phyloP scores from a whole-genome alignment of 2,888 invertebrate genomes.

The Trypoxylon attenuatum region DNA sequence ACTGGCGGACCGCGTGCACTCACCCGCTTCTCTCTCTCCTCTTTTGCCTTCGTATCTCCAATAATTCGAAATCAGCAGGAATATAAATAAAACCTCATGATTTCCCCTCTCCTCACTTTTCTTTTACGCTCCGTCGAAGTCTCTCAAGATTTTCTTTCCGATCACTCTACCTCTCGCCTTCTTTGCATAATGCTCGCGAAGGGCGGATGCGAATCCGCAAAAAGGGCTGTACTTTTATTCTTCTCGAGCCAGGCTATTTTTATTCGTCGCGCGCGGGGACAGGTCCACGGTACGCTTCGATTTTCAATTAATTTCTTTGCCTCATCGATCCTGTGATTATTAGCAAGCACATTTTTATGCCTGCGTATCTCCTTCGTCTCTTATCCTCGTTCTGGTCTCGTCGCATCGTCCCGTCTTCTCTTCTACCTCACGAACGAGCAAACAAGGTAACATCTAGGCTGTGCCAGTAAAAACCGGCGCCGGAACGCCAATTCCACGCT shows the following conservation, averaged over 20 bases:
- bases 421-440: too few species aligned
- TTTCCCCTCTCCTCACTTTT: neutral
- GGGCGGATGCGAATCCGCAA: neutral
- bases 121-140: neutral
- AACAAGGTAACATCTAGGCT: conserved; percentile 21
- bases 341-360: too few species aligned
- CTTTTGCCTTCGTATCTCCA: conserved; percentile 42
- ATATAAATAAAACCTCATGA: conserved; percentile 53
- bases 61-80: conserved; percentile 61
- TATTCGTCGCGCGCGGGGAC: too few species aligned
- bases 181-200: neutral
- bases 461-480: neutral
- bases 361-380: too few species aligned
- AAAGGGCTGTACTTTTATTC: neutral
- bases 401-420: too few species aligned
- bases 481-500: conserved; percentile 27
- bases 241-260: neutral
- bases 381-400: too few species aligned
- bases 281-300: neutral
- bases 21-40: conserved; percentile 13
- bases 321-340: conserved; percentile 3
- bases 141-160: conserved; percentile 9
- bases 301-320: neutral
- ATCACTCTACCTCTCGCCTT: neutral
- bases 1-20: neutral